Conservation (phyloP, 1,140 invertebrate species). For the Diploscapter pachys region DNA sequence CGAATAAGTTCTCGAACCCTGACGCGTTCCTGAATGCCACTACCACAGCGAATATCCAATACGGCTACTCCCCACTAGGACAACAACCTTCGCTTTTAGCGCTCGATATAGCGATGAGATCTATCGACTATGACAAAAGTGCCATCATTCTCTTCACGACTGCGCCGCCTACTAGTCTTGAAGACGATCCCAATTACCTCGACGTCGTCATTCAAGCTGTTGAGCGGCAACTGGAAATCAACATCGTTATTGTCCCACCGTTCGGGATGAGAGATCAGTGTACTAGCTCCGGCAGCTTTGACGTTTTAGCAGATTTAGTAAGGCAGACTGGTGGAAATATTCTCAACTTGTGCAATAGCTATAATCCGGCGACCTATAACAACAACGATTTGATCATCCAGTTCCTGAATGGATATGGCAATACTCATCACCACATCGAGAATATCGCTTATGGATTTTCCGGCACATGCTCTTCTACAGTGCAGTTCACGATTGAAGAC, state of each 20-base stretch:
- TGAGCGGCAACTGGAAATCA: conserved; percentile 20
- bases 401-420: conserved; percentile 16
- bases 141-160: conserved; percentile 17
- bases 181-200: not conserved
- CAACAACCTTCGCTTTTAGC: conserved; percentile 11
- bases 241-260: conserved; percentile 12
- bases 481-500: too few species aligned
- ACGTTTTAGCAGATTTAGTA: conserved; percentile 1
- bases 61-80: conserved; percentile 10
- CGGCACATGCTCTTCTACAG: too few species aligned
- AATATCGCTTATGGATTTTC: not conserved
- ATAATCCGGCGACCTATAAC: not conserved
- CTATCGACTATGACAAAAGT: conserved; percentile 16
- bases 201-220: conserved; percentile 5
- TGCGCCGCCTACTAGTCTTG: not conserved
- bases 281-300: not conserved
- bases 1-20: conserved; percentile 5
- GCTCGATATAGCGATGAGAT: conserved; percentile 7
- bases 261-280: conserved; percentile 3
- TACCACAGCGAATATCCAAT: not conserved
- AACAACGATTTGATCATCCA: not conserved
- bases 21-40: conserved; percentile 12
- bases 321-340: conserved; percentile 10
- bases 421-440: conserved; percentile 20
- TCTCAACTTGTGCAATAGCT: conserved; percentile 8